A percentile compares a stretch with the other conserved stretches of the same genome.
Conservation (phyloP, 2,113 vertebrate genomes). For the Etheostoma spectabile region DNA sequence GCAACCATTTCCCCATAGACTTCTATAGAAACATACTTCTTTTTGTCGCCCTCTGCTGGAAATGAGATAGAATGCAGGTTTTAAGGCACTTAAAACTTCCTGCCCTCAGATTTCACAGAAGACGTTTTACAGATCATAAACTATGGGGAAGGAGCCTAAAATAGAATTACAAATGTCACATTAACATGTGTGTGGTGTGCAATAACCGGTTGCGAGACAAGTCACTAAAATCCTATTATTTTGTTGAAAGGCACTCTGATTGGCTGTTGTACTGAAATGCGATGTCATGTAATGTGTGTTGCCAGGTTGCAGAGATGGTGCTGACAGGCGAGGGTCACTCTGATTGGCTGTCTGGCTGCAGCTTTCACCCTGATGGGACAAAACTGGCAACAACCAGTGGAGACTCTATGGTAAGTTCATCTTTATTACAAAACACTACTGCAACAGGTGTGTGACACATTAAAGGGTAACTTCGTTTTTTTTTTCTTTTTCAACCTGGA, state of each 20-base stretch:
- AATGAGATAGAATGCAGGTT: no score
- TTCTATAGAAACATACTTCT: no score
- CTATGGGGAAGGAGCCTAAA: no score
- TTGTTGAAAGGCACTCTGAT: neutral
- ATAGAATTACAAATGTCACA: no score
- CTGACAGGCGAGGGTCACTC: slow-evolving; percentile 65
- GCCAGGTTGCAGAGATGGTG: slow-evolving; percentile 52
- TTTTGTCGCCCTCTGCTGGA: no score
- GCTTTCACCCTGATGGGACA: slow-evolving; percentile 60
- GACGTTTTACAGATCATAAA: no score
- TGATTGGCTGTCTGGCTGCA: slow-evolving; percentile 68
- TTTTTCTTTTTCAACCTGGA: no score
- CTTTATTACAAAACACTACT: neutral
- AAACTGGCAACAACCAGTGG: slow-evolving; percentile 68
- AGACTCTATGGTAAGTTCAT: slow-evolving; percentile 48
- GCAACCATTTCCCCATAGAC: no score
- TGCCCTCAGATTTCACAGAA: no score
- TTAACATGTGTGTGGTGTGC: no score
- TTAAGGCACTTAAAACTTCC: no score
- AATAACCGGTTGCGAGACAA: neutral
- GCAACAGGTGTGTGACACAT: neutral
- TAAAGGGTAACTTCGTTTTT: neutral
- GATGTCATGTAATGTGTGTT: slow-evolving; percentile 1
- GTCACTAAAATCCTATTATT: neutral
- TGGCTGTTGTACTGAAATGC: neutral